These are phyloP conservation scores for Bemisia tabaci DNA, from an alignment of 1,140 invertebrate genomes.

Conservation along the genomic window DNA sequence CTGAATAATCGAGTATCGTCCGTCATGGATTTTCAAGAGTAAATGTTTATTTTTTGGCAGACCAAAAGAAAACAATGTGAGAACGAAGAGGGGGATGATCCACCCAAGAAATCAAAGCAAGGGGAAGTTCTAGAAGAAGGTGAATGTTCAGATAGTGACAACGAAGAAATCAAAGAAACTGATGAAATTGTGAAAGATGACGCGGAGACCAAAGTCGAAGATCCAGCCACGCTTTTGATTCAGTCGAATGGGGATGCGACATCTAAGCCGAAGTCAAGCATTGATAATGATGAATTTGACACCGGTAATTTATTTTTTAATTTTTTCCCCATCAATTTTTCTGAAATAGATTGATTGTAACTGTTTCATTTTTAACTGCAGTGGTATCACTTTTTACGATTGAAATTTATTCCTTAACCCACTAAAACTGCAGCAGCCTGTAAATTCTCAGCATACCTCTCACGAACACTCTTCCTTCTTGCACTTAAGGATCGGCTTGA, in stretches of 20 bases:
- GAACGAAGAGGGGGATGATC: constrained; percentile 12
- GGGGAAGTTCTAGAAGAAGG: constrained; percentile 41
- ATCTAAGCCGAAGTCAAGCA: too few species aligned
- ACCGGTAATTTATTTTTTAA: neutral
- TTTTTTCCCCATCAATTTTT: neutral
- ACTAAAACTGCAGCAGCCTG: too few species aligned
- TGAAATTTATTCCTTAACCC: too few species aligned
- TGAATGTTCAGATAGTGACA: constrained; percentile 39
- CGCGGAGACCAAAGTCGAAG: constrained; percentile 2
- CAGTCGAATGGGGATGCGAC: too few species aligned
- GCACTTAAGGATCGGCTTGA: too few species aligned
- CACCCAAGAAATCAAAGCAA: constrained; percentile 15
- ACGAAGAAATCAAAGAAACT: neutral
- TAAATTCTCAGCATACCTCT: too few species aligned
- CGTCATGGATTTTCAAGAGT: too few species aligned
- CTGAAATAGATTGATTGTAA: neutral
- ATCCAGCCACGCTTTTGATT: too few species aligned
- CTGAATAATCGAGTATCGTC: too few species aligned
- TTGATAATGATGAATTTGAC: neutral
- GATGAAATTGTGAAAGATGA: constrained; percentile 2
- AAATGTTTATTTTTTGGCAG: too few species aligned
- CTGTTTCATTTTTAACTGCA: neutral
- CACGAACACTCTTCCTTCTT: too few species aligned
- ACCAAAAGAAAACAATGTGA: constrained; percentile 2
- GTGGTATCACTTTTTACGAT: too few species aligned